A percentile compares a stretch with the other conserved stretches of the same genome.
phyloP scores from a whole-genome alignment of 2,888 invertebrate genomes.

The Artemia sp. region DNA sequence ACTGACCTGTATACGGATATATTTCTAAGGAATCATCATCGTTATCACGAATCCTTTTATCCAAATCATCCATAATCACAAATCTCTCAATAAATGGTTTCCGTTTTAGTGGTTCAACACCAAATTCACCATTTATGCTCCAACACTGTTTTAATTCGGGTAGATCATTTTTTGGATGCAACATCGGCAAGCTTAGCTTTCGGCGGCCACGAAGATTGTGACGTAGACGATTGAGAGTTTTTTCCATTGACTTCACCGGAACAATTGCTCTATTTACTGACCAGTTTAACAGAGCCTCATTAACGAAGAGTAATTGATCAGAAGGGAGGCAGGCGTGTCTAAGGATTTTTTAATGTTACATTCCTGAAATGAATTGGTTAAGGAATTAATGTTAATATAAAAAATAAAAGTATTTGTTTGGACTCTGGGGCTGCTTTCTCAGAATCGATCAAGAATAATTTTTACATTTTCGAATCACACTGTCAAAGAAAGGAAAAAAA shows the following conservation, averaged over 20 bases:
- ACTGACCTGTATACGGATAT: not conserved
- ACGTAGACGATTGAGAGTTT: slow-evolving; percentile 24
- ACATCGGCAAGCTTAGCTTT: slow-evolving; percentile 26
- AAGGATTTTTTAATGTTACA: too few species aligned
- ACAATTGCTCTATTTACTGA: too few species aligned
- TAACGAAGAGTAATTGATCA: too few species aligned
- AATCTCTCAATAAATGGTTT: slow-evolving; percentile 5
- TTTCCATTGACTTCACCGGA: slow-evolving; percentile 22
- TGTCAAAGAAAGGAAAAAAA: too few species aligned
- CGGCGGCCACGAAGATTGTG: slow-evolving; percentile 25
- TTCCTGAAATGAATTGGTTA: too few species aligned
- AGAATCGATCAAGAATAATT: too few species aligned
- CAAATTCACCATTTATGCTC: not conserved
- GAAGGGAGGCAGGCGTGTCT: too few species aligned
- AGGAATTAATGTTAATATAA: too few species aligned
- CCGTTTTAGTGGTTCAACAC: not conserved
- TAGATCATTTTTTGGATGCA: slow-evolving; percentile 18
- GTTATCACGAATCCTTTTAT: not conserved
- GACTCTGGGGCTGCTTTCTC: too few species aligned
- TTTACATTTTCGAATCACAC: too few species aligned
- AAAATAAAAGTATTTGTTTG: too few species aligned
- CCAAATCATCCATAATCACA: not conserved
- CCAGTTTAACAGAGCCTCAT: too few species aligned
- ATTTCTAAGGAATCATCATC: not conserved
- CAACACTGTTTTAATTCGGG: slow-evolving; percentile 10